A percentile compares a stretch with the other conserved stretches of the same genome.
These are phyloP conservation scores for Micronisus gabar DNA, from an alignment of 2,113 vertebrate species.

Conservation along the genomic window DNA sequence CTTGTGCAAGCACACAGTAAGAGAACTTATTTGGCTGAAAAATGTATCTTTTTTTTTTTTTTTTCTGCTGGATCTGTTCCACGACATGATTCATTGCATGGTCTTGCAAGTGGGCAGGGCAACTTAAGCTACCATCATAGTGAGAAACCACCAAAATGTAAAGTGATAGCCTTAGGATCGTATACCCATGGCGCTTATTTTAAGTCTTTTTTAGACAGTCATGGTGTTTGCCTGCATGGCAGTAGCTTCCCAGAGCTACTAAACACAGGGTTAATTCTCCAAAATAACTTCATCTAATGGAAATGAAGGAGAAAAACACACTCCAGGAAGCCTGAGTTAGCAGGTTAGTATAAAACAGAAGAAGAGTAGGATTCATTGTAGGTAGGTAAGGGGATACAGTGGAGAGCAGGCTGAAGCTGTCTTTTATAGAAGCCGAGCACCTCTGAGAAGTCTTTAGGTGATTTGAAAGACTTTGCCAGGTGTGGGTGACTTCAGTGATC, in stretches of 20 bases:
- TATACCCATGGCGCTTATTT: not conserved
- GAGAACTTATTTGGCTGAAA: not conserved
- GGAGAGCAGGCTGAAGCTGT: not conserved
- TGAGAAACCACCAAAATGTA: slow-evolving; percentile 37
- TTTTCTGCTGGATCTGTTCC: not conserved
- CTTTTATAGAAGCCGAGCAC: not conserved
- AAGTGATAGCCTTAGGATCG: not conserved
- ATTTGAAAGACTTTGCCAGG: not conserved
- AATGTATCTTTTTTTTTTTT: not conserved
- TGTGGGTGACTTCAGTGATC: not conserved
- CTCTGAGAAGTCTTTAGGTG: not conserved
- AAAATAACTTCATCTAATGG: not conserved
- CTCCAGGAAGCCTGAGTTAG: not conserved
- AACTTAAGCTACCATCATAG: not conserved
- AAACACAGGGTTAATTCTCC: not conserved
- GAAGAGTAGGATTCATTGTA: not conserved
- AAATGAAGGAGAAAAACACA: not conserved
- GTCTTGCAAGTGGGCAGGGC: not conserved
- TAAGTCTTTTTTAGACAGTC: not conserved
- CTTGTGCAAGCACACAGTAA: not conserved
- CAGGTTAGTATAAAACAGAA: not conserved
- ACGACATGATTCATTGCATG: not conserved
- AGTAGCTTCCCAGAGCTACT: not conserved
- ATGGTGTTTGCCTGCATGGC: not conserved
- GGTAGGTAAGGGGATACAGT: not conserved